Conservation (phyloP, 2,888 invertebrate genomes). For the Hirtodrosophila histrioides region DNA sequence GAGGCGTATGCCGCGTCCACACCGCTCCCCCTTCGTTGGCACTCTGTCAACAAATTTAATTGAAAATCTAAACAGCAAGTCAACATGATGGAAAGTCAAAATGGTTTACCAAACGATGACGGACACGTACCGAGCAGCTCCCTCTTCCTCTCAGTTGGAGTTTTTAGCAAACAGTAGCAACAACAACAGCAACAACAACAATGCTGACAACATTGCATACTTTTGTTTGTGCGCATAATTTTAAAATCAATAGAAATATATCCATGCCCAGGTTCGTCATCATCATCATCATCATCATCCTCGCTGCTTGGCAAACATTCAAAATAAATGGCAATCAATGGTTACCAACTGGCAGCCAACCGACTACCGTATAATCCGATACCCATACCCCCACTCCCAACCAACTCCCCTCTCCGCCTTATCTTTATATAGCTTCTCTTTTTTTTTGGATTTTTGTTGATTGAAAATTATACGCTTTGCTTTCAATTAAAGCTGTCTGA, state of each 20-base stretch:
- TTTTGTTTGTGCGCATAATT: conserved; percentile 83
- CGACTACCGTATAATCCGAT: conserved; percentile 56
- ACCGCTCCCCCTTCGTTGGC: conserved; percentile 10
- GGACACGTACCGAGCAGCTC: conserved; percentile 37
- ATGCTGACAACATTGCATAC: conserved; percentile 53
- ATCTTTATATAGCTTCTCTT: conserved; percentile 16
- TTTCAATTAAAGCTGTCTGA: conserved; percentile 74
- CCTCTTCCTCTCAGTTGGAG: conserved; percentile 9
- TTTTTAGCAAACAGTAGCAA: conserved; percentile 56
- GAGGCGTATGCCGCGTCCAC: conserved; percentile 13
- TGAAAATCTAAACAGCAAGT: conserved; percentile 80
- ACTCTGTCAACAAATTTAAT: conserved; percentile 79
- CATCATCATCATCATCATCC: conserved; percentile 19
- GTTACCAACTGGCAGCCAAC: conserved; percentile 51
- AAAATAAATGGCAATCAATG: conserved; percentile 69
- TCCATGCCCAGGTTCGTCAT: conserved; percentile 62
- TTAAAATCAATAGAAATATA: conserved; percentile 84
- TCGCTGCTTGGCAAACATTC: conserved; percentile 64
- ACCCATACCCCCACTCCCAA: conserved; percentile 11
- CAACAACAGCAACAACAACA: conserved; percentile 21
- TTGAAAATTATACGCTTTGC: conserved; percentile 76
- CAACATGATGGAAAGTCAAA: conserved; percentile 68
- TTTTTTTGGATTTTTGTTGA: conserved; percentile 50
- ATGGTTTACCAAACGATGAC: conserved; percentile 35
- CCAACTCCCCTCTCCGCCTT: conserved; percentile 17